phyloP scores from a whole-genome alignment of 2,888 invertebrate genomes.

The Chymomyza caudatula region DNA sequence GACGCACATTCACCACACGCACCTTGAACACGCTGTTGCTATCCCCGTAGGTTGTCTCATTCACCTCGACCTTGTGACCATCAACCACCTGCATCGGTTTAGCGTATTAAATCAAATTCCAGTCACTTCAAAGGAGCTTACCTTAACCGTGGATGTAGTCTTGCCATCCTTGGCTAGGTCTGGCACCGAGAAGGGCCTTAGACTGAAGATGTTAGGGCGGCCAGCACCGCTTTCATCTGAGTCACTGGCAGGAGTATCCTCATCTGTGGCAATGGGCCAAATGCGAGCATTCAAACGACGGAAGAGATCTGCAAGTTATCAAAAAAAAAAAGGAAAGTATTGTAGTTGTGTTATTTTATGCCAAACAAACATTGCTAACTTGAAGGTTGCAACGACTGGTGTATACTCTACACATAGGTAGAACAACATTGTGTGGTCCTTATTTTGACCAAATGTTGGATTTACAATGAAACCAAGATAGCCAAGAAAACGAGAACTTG shows the following conservation, averaged over 20 bases:
- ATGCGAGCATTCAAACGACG: slow-evolving; percentile 73
- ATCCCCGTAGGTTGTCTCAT: slow-evolving; percentile 80
- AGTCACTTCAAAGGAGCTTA: slow-evolving; percentile 33
- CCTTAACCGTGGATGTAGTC: slow-evolving; percentile 77
- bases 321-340: slow-evolving; percentile 15
- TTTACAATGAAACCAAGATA: too few species aligned
- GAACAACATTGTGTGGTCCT: too few species aligned
- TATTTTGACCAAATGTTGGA: too few species aligned
- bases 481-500: too few species aligned
- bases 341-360: slow-evolving; percentile 54
- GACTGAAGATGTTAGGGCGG: slow-evolving; percentile 32
- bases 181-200: slow-evolving; percentile 27
- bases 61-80: slow-evolving; percentile 80
- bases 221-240: slow-evolving; percentile 34
- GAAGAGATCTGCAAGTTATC: slow-evolving; percentile 71
- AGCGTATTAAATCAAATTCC: not conserved
- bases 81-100: slow-evolving; percentile 78
- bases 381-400: too few species aligned
- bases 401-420: too few species aligned
- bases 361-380: slow-evolving; percentile 32
- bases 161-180: slow-evolving; percentile 67
- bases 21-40: slow-evolving; percentile 78
- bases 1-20: slow-evolving; percentile 79
- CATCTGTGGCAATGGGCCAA: slow-evolving; percentile 51
- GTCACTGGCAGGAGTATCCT: slow-evolving; percentile 22